A percentile compares a stretch with the other conserved stretches of the same genome.
Evolutionary conservation across 2,888 invertebrate species (phyloP).

Genomic region (Sinotaia quadrata): DNA sequence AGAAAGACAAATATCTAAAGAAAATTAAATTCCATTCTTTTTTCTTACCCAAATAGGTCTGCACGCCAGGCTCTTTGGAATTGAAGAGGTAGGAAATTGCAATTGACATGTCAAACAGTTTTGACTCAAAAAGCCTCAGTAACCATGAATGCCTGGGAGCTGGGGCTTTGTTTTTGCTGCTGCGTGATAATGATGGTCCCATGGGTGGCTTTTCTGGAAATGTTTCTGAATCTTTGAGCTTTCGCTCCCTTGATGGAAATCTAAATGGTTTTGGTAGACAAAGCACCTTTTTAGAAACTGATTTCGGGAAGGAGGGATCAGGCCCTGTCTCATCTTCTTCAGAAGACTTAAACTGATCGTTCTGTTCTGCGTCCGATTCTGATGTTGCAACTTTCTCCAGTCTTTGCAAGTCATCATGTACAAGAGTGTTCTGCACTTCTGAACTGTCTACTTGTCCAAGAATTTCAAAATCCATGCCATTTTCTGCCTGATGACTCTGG

Average conservation of each 20-base stretch:
- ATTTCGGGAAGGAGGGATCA: neutral
- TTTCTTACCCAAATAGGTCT: slow-evolving; percentile 91
- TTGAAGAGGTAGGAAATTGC: slow-evolving; percentile 98
- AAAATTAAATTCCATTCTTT: no score
- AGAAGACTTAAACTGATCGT: slow-evolving; percentile 7
- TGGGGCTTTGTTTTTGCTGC: slow-evolving; percentile 29
- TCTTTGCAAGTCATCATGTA: slow-evolving; percentile 6
- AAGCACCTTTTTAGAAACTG: slow-evolving; percentile 28
- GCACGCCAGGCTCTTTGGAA: slow-evolving; percentile 97
- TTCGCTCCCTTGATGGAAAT: slow-evolving; percentile 18
- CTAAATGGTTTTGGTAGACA: slow-evolving; percentile 34
- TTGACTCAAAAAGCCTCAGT: slow-evolving; percentile 94
- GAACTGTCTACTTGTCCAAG: neutral
- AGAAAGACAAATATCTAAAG: no score
- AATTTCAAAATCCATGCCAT: no score
- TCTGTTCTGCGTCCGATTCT: slow-evolving; percentile 22
- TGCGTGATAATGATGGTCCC: slow-evolving; percentile 1
- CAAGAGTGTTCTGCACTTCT: neutral
- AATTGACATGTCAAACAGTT: slow-evolving; percentile 97
- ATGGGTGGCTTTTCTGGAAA: slow-evolving; percentile 32
- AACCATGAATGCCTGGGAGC: slow-evolving; percentile 74
- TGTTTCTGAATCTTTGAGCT: slow-evolving; percentile 27
- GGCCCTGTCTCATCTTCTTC: slow-evolving; percentile 23
- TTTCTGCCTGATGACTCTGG: no score
- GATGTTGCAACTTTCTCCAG: slow-evolving; percentile 9